phyloP scores from a whole-genome alignment of 2,113 vertebrate species.

The Dromas ardeola region DNA sequence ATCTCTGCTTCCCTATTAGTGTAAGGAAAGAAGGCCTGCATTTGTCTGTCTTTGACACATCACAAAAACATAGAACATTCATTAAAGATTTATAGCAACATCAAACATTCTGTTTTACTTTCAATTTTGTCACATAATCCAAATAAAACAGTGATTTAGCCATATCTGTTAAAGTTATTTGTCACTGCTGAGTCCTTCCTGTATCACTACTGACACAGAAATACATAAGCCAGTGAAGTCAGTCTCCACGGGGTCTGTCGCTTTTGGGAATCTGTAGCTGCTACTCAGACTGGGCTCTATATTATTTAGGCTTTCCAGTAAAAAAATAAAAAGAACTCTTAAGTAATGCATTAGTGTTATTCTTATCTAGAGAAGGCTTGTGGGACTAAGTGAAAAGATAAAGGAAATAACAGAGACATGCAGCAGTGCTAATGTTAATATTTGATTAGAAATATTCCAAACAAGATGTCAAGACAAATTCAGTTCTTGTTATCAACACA shows the following conservation, averaged over 20 bases:
- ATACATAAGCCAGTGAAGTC: background rate
- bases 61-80: background rate
- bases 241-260: background rate
- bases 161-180: constrained; percentile 8
- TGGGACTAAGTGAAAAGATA: constrained; percentile 46
- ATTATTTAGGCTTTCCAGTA: constrained; percentile 37
- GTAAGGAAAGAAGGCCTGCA: background rate
- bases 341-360: constrained; percentile 42
- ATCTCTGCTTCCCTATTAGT: background rate
- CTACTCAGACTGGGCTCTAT: background rate
- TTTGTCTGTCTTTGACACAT: constrained; percentile 15
- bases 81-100: constrained; percentile 62
- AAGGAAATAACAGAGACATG: constrained; percentile 44
- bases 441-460: constrained; percentile 68
- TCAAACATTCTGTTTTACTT: constrained; percentile 54
- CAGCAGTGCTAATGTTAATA: constrained; percentile 53
- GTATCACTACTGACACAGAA: background rate
- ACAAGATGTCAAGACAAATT: constrained; percentile 63
- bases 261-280: background rate
- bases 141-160: constrained; percentile 41
- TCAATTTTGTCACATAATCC: constrained; percentile 60
- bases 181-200: constrained; percentile 25
- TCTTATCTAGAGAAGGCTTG: constrained; percentile 26
- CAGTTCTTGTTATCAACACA: constrained; percentile 24
- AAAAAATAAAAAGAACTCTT: background rate